These are phyloP conservation scores for Priocnemis perturbator DNA, from an alignment of 2,888 invertebrate species.

Conservation along the genomic window DNA sequence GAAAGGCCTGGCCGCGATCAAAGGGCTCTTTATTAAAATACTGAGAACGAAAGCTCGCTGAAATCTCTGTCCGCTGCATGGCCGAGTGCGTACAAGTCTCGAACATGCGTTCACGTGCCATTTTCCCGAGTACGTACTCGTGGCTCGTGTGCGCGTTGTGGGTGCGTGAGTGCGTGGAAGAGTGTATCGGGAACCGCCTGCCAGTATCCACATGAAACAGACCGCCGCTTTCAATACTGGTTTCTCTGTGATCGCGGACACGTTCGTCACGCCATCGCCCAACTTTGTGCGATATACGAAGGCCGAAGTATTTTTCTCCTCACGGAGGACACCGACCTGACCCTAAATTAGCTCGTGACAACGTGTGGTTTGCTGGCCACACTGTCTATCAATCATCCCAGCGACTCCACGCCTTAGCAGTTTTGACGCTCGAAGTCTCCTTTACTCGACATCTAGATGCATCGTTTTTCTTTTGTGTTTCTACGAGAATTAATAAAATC, in stretches of 20 bases:
- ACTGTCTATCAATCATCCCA: constrained; percentile 18
- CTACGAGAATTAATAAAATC: background rate
- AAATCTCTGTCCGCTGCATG: background rate
- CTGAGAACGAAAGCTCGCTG: constrained; percentile 42
- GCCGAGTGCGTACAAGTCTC: background rate
- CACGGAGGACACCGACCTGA: constrained; percentile 8
- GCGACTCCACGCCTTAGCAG: background rate
- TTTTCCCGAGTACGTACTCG: background rate
- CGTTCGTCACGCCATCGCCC: constrained; percentile 27
- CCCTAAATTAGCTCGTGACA: constrained; percentile 50
- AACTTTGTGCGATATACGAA: constrained; percentile 1
- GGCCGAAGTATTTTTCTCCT: background rate
- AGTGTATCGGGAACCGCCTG: constrained; percentile 23
- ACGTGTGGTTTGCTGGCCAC: constrained; percentile 46
- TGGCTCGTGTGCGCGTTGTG: constrained; percentile 1
- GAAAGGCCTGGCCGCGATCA: constrained; percentile 40
- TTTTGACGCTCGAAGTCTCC: background rate
- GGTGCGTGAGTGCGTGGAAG: constrained; percentile 2
- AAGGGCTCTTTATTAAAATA: constrained; percentile 58
- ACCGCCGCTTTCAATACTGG: constrained; percentile 45
- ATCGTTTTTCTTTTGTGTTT: constrained; percentile 13
- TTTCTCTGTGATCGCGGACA: constrained; percentile 40
- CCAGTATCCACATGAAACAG: constrained; percentile 55
- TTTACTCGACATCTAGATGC: background rate
- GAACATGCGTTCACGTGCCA: background rate